A percentile compares a stretch with the other conserved stretches of the same genome.
These are phyloP conservation scores for Sternotherus odoratus DNA, from an alignment of 2,797 vertebrate species.

Conservation along the genomic window DNA sequence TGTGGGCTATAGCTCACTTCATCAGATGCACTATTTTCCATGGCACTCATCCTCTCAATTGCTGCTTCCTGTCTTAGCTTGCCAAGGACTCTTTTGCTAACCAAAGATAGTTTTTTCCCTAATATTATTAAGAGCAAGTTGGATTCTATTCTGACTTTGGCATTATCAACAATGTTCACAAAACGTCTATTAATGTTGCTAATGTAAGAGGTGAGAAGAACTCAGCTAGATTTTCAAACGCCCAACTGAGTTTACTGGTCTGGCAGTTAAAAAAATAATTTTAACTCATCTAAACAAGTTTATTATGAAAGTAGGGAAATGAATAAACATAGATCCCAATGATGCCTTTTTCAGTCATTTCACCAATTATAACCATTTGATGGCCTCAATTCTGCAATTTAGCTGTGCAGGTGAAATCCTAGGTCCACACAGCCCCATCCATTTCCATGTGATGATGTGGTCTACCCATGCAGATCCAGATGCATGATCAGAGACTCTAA, in stretches of 20 bases:
- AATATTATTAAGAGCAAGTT: background rate
- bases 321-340: background rate
- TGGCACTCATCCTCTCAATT: rapidly evolving
- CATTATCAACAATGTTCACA: background rate
- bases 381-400: background rate
- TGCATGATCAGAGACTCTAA: background rate
- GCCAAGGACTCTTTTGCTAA: background rate
- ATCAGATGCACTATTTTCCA: background rate
- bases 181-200: background rate
- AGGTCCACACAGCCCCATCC: background rate
- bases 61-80: background rate
- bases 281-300: background rate
- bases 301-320: background rate
- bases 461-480: background rate
- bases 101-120: background rate
- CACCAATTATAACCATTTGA: background rate
- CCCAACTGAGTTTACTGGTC: slow-evolving; percentile 2
- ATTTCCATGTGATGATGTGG: background rate
- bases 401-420: background rate
- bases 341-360: background rate
- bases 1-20: too few species aligned
- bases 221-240: background rate
- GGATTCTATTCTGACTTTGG: background rate
- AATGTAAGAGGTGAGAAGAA: background rate
- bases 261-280: background rate